These are phyloP conservation scores for Allolobophora icterica DNA, from an alignment of 2,888 invertebrate species.

Conservation along the genomic window DNA sequence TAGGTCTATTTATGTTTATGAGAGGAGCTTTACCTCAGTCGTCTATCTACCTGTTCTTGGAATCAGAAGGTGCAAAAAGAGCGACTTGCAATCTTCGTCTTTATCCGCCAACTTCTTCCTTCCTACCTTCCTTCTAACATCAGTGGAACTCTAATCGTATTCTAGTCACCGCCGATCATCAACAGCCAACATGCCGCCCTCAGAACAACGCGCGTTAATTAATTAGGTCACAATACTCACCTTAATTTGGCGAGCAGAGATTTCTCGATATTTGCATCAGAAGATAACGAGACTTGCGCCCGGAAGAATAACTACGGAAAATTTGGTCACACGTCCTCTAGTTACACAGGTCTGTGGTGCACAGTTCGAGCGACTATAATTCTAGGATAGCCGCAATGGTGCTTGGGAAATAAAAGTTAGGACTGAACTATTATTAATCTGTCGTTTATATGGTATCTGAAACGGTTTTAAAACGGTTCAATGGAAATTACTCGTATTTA, in stretches of 20 bases:
- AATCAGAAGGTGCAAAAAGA: too few relatives aligned
- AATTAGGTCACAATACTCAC: background rate
- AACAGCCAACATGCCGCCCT: too few relatives aligned
- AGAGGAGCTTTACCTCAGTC: too few relatives aligned
- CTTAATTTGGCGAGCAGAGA: background rate
- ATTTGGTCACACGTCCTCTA: background rate
- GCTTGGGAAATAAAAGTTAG: background rate
- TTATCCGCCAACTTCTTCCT: too few relatives aligned
- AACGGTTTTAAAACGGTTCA: too few relatives aligned
- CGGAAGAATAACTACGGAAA: background rate
- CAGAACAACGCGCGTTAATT: too few relatives aligned
- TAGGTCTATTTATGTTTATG: too few relatives aligned
- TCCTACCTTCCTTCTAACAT: too few relatives aligned
- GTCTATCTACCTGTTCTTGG: too few relatives aligned
- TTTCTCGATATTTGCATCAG: background rate
- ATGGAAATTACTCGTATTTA: background rate
- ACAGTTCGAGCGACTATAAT: background rate
- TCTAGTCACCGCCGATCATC: too few relatives aligned
- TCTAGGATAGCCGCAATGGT: background rate
- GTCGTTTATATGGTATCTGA: background rate
- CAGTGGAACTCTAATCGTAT: too few relatives aligned
- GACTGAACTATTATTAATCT: background rate
- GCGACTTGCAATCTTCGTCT: too few relatives aligned
- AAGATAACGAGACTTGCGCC: background rate
- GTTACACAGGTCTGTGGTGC: background rate